These are phyloP conservation scores for Eupithecia exiguata DNA, from an alignment of 2,888 invertebrate species.

Conservation along the genomic window DNA sequence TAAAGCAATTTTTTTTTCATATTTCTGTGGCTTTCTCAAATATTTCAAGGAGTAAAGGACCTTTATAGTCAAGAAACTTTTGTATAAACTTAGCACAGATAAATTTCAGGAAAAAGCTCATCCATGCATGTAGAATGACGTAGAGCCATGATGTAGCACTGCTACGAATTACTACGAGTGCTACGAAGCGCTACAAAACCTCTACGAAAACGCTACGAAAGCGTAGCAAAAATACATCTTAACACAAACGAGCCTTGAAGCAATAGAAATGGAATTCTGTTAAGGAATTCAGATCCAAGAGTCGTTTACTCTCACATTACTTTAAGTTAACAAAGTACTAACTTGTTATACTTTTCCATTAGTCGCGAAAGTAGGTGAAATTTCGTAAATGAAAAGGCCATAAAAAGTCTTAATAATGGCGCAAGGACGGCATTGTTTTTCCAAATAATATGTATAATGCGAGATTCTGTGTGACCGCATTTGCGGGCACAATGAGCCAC, in stretches of 20 bases:
- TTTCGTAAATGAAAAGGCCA: conserved; percentile 56
- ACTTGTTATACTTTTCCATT: conserved; percentile 21
- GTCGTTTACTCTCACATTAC: conserved; percentile 9
- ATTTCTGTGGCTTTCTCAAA: background rate
- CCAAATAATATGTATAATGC: conserved; percentile 81
- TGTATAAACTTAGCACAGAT: conserved; percentile 15
- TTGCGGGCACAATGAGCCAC: conserved; percentile 78
- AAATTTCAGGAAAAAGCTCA: conserved; percentile 15
- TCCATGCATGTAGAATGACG: background rate
- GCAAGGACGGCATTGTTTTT: conserved; percentile 78
- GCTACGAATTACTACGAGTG: conserved; percentile 13
- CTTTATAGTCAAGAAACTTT: conserved; percentile 29
- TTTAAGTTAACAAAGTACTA: conserved; percentile 5
- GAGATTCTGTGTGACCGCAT: conserved; percentile 79
- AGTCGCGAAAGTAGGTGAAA: conserved; percentile 10
- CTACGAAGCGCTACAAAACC: conserved; percentile 7
- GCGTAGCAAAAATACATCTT: background rate
- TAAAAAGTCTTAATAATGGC: conserved; percentile 77
- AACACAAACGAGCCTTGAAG: background rate
- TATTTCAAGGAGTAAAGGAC: background rate
- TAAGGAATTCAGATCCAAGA: background rate
- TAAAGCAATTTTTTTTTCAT: background rate
- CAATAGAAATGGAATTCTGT: conserved; percentile 2
- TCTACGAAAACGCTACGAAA: conserved; percentile 1
- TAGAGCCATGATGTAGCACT: conserved; percentile 1